Percentiles rank a stretch among this genome's conserved stretches.
Conservation (phyloP, 2,888 invertebrate species). For the Drosophila koepferae region DNA sequence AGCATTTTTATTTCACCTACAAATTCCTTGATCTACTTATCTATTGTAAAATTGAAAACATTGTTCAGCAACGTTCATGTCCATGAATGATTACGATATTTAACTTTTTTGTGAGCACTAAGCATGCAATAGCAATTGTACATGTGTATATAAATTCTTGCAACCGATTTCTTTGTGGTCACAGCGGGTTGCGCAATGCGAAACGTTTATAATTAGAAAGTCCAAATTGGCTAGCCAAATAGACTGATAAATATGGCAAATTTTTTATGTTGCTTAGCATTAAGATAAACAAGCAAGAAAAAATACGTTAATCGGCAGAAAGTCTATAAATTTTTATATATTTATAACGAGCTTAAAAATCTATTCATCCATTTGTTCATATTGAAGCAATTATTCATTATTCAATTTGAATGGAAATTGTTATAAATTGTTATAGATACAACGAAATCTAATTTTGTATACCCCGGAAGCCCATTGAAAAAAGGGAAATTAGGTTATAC, state of each 20-base stretch:
- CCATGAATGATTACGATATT: background rate
- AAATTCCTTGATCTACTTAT: background rate
- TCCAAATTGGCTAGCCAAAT: background rate
- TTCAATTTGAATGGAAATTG: background rate
- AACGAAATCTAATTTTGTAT: background rate
- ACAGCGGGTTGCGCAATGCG: conserved; percentile 4
- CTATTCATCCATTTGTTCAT: background rate
- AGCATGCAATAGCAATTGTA: conserved; percentile 3
- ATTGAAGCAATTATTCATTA: background rate
- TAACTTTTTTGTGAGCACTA: background rate
- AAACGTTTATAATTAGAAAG: background rate
- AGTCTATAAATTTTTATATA: background rate
- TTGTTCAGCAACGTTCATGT: background rate
- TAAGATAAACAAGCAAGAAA: background rate
- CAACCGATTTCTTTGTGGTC: background rate
- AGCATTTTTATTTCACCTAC: no score
- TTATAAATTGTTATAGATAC: background rate
- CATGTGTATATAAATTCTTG: background rate
- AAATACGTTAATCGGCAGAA: background rate
- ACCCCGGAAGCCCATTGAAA: background rate
- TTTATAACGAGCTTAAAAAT: background rate
- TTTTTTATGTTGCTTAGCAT: background rate
- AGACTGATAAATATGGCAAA: background rate
- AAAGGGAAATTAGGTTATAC: background rate
- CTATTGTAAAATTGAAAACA: background rate